Evolutionary conservation across 1,140 invertebrate genomes (phyloP).

Genomic region (Dryas iulia): DNA sequence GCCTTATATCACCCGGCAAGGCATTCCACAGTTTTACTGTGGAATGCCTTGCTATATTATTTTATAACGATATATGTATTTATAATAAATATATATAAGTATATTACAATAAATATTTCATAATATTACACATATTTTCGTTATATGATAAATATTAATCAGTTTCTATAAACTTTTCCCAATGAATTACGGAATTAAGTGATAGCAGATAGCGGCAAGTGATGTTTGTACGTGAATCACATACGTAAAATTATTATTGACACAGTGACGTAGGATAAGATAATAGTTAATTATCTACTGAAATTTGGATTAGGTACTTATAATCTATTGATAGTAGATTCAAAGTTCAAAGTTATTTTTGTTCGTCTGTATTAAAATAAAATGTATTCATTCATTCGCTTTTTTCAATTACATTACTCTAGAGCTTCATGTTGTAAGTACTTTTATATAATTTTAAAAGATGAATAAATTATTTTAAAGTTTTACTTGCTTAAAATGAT

Average conservation of each 20-base stretch:
- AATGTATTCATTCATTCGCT: background rate
- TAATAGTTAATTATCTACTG: background rate
- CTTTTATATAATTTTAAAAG: too few relatives aligned
- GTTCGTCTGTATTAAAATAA: background rate
- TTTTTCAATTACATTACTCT: too few relatives aligned
- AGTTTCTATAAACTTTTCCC: background rate
- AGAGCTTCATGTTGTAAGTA: too few relatives aligned
- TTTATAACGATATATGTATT: too few relatives aligned
- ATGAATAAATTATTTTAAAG: too few relatives aligned
- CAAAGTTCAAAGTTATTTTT: background rate
- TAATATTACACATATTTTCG: background rate
- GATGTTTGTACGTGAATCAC: background rate
- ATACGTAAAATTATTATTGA: conserved; percentile 2
- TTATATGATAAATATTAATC: conserved; percentile 6
- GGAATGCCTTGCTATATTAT: too few relatives aligned
- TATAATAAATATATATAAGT: too few relatives aligned
- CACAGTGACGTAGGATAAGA: background rate
- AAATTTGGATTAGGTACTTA: background rate
- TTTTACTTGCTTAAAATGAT: too few relatives aligned
- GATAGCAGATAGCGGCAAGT: background rate
- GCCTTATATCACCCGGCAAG: too few relatives aligned
- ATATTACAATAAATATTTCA: background rate
- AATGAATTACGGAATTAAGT: conserved; percentile 2
- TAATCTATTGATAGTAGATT: background rate
- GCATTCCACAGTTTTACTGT: too few relatives aligned